These are phyloP conservation scores for Mungos mungo DNA, from an alignment of 2,113 vertebrate genomes.

Conservation along the genomic window DNA sequence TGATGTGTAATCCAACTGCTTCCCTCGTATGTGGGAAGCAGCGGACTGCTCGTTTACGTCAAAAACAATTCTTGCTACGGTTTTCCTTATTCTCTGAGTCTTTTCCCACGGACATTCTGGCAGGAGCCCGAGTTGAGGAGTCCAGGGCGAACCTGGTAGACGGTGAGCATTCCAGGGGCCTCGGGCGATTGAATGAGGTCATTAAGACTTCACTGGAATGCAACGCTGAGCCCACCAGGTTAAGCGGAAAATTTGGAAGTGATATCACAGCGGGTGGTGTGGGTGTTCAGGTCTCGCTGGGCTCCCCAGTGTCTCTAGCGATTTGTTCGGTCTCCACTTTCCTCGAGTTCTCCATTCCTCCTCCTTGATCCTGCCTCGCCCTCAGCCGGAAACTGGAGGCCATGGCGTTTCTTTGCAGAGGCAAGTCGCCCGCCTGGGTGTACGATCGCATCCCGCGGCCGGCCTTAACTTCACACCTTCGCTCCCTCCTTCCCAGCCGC, in stretches of 20 bases:
- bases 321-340: fast-evolving
- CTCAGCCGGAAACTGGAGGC: neutral
- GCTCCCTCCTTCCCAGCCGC: neutral
- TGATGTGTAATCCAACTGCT: constrained; percentile 86
- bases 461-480: neutral
- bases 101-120: constrained; percentile 78
- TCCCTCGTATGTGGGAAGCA: constrained; percentile 84
- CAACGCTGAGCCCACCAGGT: constrained; percentile 19
- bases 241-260: constrained; percentile 28
- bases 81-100: constrained; percentile 54
- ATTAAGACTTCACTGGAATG: constrained; percentile 33
- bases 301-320: neutral
- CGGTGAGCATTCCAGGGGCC: neutral
- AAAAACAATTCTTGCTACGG: constrained; percentile 77
- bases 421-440: fast-evolving
- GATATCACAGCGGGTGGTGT: constrained; percentile 44
- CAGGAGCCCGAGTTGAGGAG: neutral
- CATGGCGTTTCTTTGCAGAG: neutral
- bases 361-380: too few species aligned
- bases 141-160: neutral
- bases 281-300: neutral
- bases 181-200: neutral
- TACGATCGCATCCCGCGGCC: fast-evolving
- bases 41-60: constrained; percentile 79
- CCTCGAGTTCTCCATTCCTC: neutral